Evolutionary conservation across 2,888 invertebrate species (phyloP), one percentile per base, ranked within the genome.

Genomic region (Cosmia trapezina): DNA sequence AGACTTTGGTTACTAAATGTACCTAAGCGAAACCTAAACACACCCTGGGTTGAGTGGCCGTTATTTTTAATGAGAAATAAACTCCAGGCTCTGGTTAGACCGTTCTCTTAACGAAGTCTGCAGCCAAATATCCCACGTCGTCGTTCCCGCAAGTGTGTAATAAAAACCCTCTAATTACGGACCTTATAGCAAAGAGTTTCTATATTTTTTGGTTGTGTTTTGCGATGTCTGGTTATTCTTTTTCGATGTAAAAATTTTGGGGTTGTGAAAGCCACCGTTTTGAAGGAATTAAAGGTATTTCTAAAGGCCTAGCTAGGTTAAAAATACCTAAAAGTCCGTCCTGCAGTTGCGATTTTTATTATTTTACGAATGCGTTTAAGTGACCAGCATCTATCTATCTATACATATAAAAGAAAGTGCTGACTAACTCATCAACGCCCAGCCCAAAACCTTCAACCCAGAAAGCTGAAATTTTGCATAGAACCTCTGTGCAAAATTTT

Each of bases 21-120:
- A 74, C 74, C 56, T 60, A 57, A 67, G 59, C 45, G 56, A 47
- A 57, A 57, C 73, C 81, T 87, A 81, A 85, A 85, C 72, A 86
- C 74, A 66, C 69, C 66, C 76, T 59, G 47, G 60, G 83, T 76
- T 77, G 81, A 87, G 86, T 77, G 80, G 75, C 87, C 73, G 84
- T 86, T 86, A 86, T 86, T 86, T 86, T 86, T 87, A 86, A 86
- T 86, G 86, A 85, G 86, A 87, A 87, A 86, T 87, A 86, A 86
- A 85, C 85, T 83, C 62, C 78, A 86, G 72, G 69, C 86, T 72
- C 71, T 65, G 70, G 87, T 78, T 71, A 78, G 78, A 73, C 70
- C 78, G 83, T 81, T 78, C 68, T 76, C 77, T 76, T 87, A 86
- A 86, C 86, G 86, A 87, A 86, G 84, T 76, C 80, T 85, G 79